Base-by-base conservation (phyloP, 2,888 invertebrate species). In the Metopia argyrocephala region DNA sequence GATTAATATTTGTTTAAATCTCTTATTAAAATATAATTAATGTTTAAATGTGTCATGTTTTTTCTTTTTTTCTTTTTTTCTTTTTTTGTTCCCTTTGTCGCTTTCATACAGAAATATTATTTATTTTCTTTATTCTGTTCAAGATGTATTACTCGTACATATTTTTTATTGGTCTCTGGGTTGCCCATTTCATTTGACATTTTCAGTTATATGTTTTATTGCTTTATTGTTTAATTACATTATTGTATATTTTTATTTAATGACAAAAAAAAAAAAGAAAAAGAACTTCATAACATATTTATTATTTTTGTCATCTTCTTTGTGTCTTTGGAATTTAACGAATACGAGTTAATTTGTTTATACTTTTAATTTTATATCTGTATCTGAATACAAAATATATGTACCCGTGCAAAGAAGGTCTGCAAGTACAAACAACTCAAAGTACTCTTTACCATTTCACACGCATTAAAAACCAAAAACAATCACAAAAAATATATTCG, bases 381-480 rank as follows among this genome's bases (percentile, higher is more conserved):
- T 31, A 31, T 31, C 6, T 31, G 31, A 31, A 28, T 18, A 45
- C 48, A 64, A 25, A 28, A 18, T 25, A 28, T 7, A n/a, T n/a
- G n/a, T n/a, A n/a, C n/a, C n/a, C n/a, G n/a, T n/a, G n/a, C n/a
- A n/a, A n/a, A n/a, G n/a, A n/a, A 25, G n/a, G 23, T 64, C 57
- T 50, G 25, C 45, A 45, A 23, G 18, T 52, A 46, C 56, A 70
- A 6, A 65, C 59, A 68, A 59, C 52, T 56, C 18, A 20, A 70
- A 56, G 61, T 54, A 78, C 61, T 66, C 66, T 61, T 46, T 62
- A 73, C 73, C 69, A 66, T n/a, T 79, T 79, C 79, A 69, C 79
- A 75, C 54, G 74, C 71, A 80, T 50, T 21, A 54, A 52, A 66
- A 20, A 38, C 3, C 3, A 15, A 57, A 75, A 71, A 28, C 15